phyloP scores from a whole-genome alignment of 2,113 vertebrate species.

The Ascaphus truei region DNA sequence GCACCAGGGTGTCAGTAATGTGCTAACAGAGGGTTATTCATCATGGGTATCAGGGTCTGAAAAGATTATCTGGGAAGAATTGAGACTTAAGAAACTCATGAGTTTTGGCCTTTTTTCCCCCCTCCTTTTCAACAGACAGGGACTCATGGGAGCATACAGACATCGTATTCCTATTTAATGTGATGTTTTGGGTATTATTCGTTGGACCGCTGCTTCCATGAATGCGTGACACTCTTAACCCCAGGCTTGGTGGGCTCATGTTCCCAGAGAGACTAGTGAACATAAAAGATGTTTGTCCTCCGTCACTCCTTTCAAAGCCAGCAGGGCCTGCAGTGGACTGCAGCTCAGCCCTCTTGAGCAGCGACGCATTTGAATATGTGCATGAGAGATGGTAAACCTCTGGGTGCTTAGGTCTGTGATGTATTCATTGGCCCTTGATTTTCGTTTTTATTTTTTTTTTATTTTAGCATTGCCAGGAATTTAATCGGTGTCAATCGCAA shows the following conservation, averaged over 20 bases:
- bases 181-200: constrained; percentile 50
- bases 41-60: constrained; percentile 72
- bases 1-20: constrained; percentile 82
- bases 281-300: not conserved
- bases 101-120: constrained; percentile 65
- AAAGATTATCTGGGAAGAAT: constrained; percentile 96
- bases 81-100: constrained; percentile 77
- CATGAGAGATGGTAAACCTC: too few species aligned
- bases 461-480: too few species aligned
- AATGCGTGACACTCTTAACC: constrained; percentile 30
- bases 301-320: constrained; percentile 14
- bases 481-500: too few species aligned
- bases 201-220: constrained; percentile 43
- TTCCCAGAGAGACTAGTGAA: constrained; percentile 19
- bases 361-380: too few species aligned
- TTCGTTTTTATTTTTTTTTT: too few species aligned
- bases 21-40: constrained; percentile 77
- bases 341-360: too few species aligned
- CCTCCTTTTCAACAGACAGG: constrained; percentile 30
- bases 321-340: not conserved
- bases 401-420: too few species aligned
- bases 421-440: too few species aligned
- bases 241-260: constrained; percentile 32
- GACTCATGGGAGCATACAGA: constrained; percentile 74
- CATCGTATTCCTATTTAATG: constrained; percentile 66